Conservation (phyloP, 2,797 vertebrate species). For the Babyrousa celebensis region DNA sequence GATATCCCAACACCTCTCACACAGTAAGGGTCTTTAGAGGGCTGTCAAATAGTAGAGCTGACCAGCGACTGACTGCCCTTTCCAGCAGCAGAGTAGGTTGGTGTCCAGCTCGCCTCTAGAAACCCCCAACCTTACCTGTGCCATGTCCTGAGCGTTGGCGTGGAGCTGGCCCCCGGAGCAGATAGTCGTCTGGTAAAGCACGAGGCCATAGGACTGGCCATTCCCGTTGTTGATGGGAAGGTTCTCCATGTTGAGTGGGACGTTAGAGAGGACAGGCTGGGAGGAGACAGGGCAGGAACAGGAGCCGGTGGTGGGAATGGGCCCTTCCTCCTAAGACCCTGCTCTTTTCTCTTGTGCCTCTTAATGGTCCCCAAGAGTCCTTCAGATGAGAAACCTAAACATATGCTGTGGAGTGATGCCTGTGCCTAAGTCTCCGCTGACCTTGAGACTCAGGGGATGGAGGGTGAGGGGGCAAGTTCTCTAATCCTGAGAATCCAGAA, state of each 20-base stretch:
- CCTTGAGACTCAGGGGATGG: background rate
- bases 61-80: background rate
- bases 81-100: background rate
- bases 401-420: background rate
- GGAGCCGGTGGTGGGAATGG: background rate
- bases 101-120: background rate
- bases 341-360: background rate
- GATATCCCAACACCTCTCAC: background rate
- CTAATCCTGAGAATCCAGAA: background rate
- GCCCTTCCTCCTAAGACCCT: background rate
- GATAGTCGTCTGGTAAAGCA: slow-evolving; percentile 93
- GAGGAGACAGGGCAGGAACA: background rate
- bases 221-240: slow-evolving; percentile 92
- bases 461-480: accelerated
- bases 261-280: slow-evolving; percentile 90
- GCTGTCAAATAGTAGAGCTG: background rate
- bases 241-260: slow-evolving; percentile 93
- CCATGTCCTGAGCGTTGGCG: slow-evolving; percentile 89
- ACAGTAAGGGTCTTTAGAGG: background rate
- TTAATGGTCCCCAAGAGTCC: background rate
- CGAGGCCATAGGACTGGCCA: slow-evolving; percentile 93
- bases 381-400: background rate
- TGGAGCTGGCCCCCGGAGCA: slow-evolving; percentile 90
- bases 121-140: slow-evolving; percentile 88
- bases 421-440: background rate